Evolutionary conservation across 2,888 invertebrate species (phyloP).

Genomic region (Scelioninae gen. 1): DNA sequence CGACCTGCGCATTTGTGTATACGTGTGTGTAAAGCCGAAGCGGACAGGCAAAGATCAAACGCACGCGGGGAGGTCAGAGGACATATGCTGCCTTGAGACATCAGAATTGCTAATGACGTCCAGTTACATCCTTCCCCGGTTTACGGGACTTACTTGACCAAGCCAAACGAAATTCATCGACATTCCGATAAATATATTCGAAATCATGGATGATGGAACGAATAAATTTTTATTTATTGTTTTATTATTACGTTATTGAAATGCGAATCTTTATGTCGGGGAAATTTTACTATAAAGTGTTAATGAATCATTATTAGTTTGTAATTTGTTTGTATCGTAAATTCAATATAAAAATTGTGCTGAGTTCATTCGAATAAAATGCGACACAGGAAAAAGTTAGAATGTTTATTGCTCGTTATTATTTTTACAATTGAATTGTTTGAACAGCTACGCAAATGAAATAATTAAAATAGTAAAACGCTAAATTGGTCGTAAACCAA

Average conservation of each 20-base stretch:
- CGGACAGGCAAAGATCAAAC: constrained; percentile 72
- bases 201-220: too few relatives aligned
- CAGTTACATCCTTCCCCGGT: constrained; percentile 72
- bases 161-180: constrained; percentile 17
- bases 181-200: not conserved
- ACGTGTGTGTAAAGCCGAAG: constrained; percentile 28
- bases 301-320: too few relatives aligned
- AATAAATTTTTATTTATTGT: too few relatives aligned
- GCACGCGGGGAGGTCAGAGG: constrained; percentile 76
- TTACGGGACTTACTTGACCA: constrained; percentile 56
- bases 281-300: too few relatives aligned
- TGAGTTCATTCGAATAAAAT: not conserved
- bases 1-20: constrained; percentile 24
- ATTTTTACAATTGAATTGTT: too few relatives aligned
- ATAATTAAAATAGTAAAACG: not conserved
- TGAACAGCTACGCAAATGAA: too few relatives aligned
- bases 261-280: too few relatives aligned
- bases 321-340: not conserved
- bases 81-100: constrained; percentile 75
- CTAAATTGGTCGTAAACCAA: not conserved
- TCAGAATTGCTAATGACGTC: constrained; percentile 80
- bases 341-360: too few relatives aligned
- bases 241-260: too few relatives aligned
- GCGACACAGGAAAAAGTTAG: too few relatives aligned
- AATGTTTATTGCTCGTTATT: too few relatives aligned